Conservation (phyloP, 2,113 vertebrate genomes). For the Taurulus bubalis region DNA sequence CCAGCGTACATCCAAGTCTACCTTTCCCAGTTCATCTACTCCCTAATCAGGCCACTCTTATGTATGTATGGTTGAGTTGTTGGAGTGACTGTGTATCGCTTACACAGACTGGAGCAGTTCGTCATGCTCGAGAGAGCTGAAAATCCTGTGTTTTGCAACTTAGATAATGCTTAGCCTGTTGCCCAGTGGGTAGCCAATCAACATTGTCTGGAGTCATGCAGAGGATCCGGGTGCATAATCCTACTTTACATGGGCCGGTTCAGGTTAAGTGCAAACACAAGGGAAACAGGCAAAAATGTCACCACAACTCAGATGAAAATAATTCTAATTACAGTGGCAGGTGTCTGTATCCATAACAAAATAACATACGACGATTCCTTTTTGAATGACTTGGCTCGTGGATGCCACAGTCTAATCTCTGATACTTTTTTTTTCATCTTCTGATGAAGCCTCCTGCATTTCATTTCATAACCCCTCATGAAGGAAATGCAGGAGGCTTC, state of each 20-base stretch:
- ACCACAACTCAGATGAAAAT: neutral
- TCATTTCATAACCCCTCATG: too few species aligned
- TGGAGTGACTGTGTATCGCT: constrained; percentile 3
- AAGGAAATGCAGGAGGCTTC: too few species aligned
- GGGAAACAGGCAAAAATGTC: neutral
- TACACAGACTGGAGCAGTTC: neutral
- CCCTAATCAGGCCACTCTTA: neutral
- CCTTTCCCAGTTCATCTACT: neutral
- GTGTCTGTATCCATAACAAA: neutral
- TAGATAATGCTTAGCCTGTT: constrained; percentile 19
- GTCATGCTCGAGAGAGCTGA: constrained; percentile 11
- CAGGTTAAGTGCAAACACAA: constrained; percentile 2
- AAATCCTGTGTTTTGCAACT: constrained; percentile 39
- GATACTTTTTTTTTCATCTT: neutral
- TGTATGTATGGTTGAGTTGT: neutral
- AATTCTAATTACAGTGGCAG: neutral
- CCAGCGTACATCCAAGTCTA: neutral
- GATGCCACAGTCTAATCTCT: neutral
- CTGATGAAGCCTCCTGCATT: neutral
- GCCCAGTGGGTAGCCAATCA: constrained; percentile 47
- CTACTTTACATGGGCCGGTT: neutral
- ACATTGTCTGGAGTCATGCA: constrained; percentile 43
- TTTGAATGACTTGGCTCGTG: neutral
- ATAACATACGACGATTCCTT: neutral
- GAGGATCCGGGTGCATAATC: constrained; percentile 8